Evolutionary conservation across 1,140 invertebrate genomes (phyloP), one percentile per base, ranked within the genome.

Genomic region (Drosophila ambigua): DNA sequence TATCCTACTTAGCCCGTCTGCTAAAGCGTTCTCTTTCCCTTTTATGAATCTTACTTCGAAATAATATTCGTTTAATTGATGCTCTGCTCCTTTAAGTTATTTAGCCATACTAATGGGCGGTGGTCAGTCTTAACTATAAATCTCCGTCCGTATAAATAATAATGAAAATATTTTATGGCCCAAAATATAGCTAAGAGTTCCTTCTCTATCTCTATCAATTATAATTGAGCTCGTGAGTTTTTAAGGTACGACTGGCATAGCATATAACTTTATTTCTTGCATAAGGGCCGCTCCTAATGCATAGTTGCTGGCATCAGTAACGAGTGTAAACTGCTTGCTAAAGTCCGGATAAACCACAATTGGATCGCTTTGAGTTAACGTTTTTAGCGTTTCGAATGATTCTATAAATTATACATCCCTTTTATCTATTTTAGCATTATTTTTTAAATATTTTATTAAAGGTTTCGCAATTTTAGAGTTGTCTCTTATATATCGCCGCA

Each of bases 231-330:
- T n/a, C n/a, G n/a, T n/a, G n/a, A n/a, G n/a, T n/a, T n/a, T n/a
- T n/a, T n/a, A n/a, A n/a, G n/a, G n/a, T n/a, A n/a, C n/a, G n/a
- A n/a, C n/a, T n/a, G n/a, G n/a, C n/a, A n/a, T n/a, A n/a, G n/a
- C n/a, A n/a, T n/a, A n/a, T n/a, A n/a, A n/a, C n/a, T n/a, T n/a
- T n/a, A n/a, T 59, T 26, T 53, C 39, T 53, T 59, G 58, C 11
- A 39, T 50, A 16, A 72, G 45, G 13, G 59, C 67, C 4, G 67
- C 66, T 1, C 66, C 60, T 6, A 71, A 41, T 5, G 55, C 54
- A 49, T 41, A 71, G 11, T 76, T 58, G 50, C 35, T 57, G 4
- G 67, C 67, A 20, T 76, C 67, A 28, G 62, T 60, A 28, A 54
- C 49, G 5, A 76, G 13, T 0, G 26, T 65, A 39, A 72, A 72